Base-by-base conservation (phyloP, 2,888 invertebrate genomes). In the Muscina levida region DNA sequence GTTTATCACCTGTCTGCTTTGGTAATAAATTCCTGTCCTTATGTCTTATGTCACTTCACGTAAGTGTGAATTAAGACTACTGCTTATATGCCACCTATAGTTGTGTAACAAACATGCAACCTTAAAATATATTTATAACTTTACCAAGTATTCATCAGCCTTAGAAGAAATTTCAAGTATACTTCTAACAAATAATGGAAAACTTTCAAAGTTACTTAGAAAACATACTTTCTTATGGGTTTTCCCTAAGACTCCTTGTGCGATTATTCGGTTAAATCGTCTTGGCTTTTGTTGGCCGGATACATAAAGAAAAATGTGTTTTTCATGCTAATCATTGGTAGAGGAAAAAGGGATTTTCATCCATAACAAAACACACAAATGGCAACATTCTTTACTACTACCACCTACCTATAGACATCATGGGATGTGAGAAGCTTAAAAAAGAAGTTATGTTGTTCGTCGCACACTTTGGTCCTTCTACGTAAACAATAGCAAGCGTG, bases 251-350 rank as follows among this genome's bases (percentile, higher is more conserved):
- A 3, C 13, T 13, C n/a, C 57, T 24, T 57, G 8, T 31, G 8
- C 37, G 24, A 46, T 51, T 70, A 22, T 42, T 56, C 1, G 37
- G 37, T 22, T 59, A 62, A 62, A 42, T 42, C 62, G 42, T 39
- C 39, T 59, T 6, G 17, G 62, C 22, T 39, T 24, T 62, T 10
- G 59, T 17, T 51, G 51, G 46, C 75, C 75, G 72, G 72, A 26
- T 82, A 72, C 75, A 75, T 78, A 65, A 77, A 84, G 84, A 84
- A 82, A 83, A 83, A 84, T 84, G 82, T 82, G 79, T 83, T 82
- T 83, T 83, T 84, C 82, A 84, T 83, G 83, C 82, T 83, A 83
- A 84, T 82, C 73, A 74, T 68, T 44, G 62, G 65, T 24, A 66
- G 26, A 11, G 31, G 13, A 70, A 72, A 70, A 72, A 72, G 57